Conservation (phyloP, 2,797 vertebrate genomes). For the Lates japonicus region DNA sequence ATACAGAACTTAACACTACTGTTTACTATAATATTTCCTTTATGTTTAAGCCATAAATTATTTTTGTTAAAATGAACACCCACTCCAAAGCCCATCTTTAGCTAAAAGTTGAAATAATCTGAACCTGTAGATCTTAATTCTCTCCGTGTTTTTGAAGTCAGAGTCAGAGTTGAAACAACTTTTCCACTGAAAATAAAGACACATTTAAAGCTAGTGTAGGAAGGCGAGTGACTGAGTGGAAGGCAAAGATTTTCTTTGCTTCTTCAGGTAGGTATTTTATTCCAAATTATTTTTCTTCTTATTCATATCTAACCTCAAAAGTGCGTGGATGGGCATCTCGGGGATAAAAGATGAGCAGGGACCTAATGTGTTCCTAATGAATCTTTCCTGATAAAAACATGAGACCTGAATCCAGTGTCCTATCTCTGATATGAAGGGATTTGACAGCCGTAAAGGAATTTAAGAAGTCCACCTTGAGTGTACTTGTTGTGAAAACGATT, state of each 20-base stretch:
- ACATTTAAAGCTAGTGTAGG: background rate
- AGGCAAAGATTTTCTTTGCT: conserved; percentile 6
- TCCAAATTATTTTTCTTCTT: background rate
- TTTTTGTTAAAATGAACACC: background rate
- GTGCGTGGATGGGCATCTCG: background rate
- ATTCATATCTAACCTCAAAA: background rate
- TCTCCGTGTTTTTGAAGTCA: background rate
- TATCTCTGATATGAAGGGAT: background rate
- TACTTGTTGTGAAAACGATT: background rate
- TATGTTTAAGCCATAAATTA: no score
- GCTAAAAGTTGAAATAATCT: background rate
- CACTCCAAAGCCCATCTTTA: background rate
- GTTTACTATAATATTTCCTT: background rate
- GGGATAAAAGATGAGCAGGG: background rate
- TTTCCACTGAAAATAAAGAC: background rate
- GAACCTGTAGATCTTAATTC: background rate
- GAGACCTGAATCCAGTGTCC: background rate
- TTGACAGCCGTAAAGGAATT: background rate
- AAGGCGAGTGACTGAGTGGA: background rate
- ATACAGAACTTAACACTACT: background rate
- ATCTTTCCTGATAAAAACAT: background rate
- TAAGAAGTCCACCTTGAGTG: background rate
- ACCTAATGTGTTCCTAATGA: background rate
- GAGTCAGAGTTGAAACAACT: background rate
- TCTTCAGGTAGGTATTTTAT: conserved; percentile 15